Base-by-base conservation (phyloP, 1,140 invertebrate genomes). In the Brachionus paranguensis region DNA sequence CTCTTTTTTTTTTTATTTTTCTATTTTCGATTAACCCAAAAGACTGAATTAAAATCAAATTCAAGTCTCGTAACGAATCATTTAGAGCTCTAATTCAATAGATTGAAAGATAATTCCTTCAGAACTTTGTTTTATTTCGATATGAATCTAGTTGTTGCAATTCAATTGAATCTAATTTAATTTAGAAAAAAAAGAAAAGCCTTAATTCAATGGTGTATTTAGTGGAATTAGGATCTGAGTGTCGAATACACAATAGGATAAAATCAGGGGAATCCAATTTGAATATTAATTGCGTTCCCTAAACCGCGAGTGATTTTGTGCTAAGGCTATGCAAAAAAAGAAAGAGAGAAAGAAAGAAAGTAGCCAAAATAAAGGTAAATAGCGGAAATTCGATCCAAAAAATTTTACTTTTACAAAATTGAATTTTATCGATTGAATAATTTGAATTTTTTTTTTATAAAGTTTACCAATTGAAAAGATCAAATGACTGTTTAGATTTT, bases 101-200 rank as follows among this genome's bases (percentile, higher is more conserved):
- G 72, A 76, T 76, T 76, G 72, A 76, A 76, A 47, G 45, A 76
- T 50, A 76, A 76, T 76, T 76, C 43, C 17, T 24, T 27, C 8
- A 76, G 27, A 76, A 47, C 24, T 76, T 76, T 76, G 45, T 47
- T 76, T 76, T 47, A 29, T 76, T 1, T 76, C n/a, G 72, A 76
- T 55, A 55, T 55, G 53, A 68, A 37, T 68, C 27, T 68, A 76
- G n/a, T n/a, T n/a, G 47, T 27, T 76, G 11, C n/a, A 76, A 76
- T 50, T 76, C 72, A 76, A 76, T 76, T 50, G 72, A 76, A 76
- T 76, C 72, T 76, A 76, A 76, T 76, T 76, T 50, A 43, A 72
- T 43, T 72, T 33, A 33, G 5, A 5, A 33, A 33, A 33, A 33
- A 33, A 33, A 3, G 20, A 41, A 43, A 72, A 72, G n/a, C 7